Base-by-base conservation (phyloP, 1,140 invertebrate species). In the Tyrophagus putrescentiae region DNA sequence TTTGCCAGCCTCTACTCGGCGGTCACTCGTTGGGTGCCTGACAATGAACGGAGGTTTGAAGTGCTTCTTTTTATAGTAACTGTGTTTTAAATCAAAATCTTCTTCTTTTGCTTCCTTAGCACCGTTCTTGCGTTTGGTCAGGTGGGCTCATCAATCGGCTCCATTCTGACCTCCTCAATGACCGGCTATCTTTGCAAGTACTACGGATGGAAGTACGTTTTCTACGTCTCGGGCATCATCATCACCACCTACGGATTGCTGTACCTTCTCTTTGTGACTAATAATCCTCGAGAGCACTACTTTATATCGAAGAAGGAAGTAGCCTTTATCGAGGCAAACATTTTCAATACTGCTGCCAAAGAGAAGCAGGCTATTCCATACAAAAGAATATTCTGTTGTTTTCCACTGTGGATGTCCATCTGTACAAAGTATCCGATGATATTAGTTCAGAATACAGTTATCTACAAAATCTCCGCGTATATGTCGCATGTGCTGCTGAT, bases 401-500 rank as follows among this genome's bases (percentile, higher is more conserved):
- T 77, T 1, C 84, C 89, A 0, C 87, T 96, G 3, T 93, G 87
- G 86, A 88, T 90, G 1, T 88, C 95, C 68, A 79, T 94, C 56
- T 72, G 91, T 18, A 87, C 86, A n/a, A n/a, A n/a, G n/a, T n/a
- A n/a, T n/a, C n/a, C n/a, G n/a, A n/a, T 0, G 90, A 96, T 70
- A 85, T 82, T 33, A 82, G 85, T n/a, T 57, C 88, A 88, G 62
- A 91, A 95, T 61, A 94, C 87, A 3, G 81, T 96, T 41, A 79
- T 95, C 53, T 90, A 90, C 70, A 86, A 92, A 68, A 76, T 97
- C 58, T 93, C 93, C 7, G 91, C 85, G 0, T 98, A 92, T 72
- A 85, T 96, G 80, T 85, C 89, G 67, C 80, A 84, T 68, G 85
- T 95, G 54, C 75, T 96, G 9, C 76, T 84, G 65, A 92, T 84